phyloP scores from a whole-genome alignment of 2,888 invertebrate species.

The Apamea monoglypha region DNA sequence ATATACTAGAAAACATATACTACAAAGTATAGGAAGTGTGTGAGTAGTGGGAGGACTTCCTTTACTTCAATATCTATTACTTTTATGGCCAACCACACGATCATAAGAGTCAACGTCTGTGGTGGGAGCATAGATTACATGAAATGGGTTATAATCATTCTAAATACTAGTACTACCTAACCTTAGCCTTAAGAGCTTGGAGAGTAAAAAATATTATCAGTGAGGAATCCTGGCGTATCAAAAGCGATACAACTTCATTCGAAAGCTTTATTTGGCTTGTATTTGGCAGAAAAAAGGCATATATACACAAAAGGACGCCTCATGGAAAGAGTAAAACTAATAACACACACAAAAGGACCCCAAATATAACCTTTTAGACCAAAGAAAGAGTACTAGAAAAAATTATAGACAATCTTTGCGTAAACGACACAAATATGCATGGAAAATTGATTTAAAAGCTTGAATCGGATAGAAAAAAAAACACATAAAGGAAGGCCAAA shows the following conservation, averaged over 20 bases:
- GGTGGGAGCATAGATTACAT: slow-evolving; percentile 5
- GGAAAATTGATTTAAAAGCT: neutral
- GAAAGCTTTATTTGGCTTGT: neutral
- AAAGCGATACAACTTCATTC: neutral
- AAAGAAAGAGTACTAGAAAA: neutral
- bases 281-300: neutral
- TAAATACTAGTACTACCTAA: neutral
- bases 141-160: neutral
- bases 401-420: neutral
- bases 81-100: neutral
- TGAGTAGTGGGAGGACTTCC: neutral
- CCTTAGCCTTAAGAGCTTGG: neutral
- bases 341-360: neutral
- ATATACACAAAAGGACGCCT: neutral
- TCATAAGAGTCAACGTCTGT: neutral
- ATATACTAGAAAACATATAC: too few species aligned
- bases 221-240: neutral
- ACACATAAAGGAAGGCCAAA: neutral
- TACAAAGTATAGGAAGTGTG: neutral
- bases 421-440: neutral
- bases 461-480: neutral
- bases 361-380: neutral
- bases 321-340: neutral
- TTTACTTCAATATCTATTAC: neutral
- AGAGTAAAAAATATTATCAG: neutral